Evolutionary conservation across 2,797 vertebrate species (phyloP), one percentile per base, ranked within the genome.

Genomic region (Allobates femoralis): DNA sequence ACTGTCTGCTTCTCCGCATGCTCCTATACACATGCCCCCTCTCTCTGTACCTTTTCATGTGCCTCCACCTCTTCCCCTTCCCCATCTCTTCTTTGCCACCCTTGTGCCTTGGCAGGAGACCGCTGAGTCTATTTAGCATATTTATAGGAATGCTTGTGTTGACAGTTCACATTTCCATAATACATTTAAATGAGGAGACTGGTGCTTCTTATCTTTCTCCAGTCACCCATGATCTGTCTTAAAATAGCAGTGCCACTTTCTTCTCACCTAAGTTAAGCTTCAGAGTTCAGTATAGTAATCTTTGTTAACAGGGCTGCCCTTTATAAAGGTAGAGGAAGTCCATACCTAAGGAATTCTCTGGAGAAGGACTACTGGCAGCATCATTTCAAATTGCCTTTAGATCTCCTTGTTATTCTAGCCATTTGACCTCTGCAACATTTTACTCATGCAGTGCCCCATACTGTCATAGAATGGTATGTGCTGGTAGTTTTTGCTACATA

Each of bases 161-260:
- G 87, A 88, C 87, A 88, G 83, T 83, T 85, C 79, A 85, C 71
- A 85, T 88, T 88, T 85, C 87, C 87, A 85, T 88, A 88, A 88
- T 88, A 56, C 71, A 88, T 88, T 88, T 88, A 81, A 88, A 88
- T 88, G 83, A 88, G 87, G 50, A 74, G 78, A 85, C 82, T 86
- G 77, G 82, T 79, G 76, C 69, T 81, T 77, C 69, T 85, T 76
- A 88, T 88, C 83, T 85, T 85, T 50, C 71, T 85, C 71, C 83
- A 85, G 83, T 88, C 87, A 88, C 83, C 87, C 78, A 85, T 85
- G 79, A 88, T 85, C 69, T 81, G 34, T 81, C 79, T 80, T 81
- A 85, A 85, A 85, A 88, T 81, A 85, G 83, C 77, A 81, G 60
- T 71, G 71, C 78, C 60, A 81, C 82, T 84, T 79, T 30, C 77